These are phyloP conservation scores for Corythucha ciliata DNA, from an alignment of 2,888 invertebrate genomes.

Conservation along the genomic window DNA sequence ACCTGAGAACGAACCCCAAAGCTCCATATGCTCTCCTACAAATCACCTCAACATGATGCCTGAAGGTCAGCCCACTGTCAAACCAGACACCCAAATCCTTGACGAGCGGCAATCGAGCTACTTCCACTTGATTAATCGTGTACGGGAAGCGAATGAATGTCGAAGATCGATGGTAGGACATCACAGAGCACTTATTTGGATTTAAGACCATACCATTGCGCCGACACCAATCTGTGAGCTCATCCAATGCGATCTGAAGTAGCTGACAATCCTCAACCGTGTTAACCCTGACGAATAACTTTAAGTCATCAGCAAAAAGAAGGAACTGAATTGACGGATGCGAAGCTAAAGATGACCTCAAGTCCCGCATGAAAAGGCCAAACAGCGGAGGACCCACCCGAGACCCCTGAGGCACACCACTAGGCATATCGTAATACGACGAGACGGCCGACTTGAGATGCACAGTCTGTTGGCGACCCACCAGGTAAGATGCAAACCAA, in stretches of 20 bases:
- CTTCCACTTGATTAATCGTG: background rate
- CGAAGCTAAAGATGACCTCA: background rate
- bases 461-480: background rate
- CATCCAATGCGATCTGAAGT: background rate
- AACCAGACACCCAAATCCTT: background rate
- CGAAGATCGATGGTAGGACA: background rate
- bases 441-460: background rate
- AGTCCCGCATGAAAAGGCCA: background rate
- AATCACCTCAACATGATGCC: no score
- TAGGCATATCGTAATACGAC: background rate
- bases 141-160: background rate
- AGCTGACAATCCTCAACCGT: background rate
- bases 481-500: background rate
- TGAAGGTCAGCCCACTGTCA: background rate
- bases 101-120: background rate
- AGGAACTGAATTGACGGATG: background rate
- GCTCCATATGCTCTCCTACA: no score
- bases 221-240: background rate
- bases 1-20: no score
- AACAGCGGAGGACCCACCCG: background rate
- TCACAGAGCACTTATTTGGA: background rate
- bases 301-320: background rate
- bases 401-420: background rate
- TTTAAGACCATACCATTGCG: background rate
- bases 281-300: background rate